These are phyloP conservation scores for Phenganax stokvisi DNA, from an alignment of 92 coral and sea anemone species.

Conservation along the genomic window DNA sequence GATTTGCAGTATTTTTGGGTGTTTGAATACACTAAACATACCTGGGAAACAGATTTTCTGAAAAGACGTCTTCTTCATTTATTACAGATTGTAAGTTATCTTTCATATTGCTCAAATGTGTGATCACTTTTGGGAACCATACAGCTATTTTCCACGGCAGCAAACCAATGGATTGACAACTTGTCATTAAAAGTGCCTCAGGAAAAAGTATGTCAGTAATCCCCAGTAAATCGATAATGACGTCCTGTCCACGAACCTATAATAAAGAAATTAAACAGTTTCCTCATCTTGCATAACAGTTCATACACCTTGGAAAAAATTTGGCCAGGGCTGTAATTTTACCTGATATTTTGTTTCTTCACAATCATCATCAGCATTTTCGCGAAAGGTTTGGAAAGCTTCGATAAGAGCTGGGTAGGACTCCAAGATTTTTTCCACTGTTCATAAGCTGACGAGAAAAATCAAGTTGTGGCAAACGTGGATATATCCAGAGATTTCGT, in stretches of 20 bases:
- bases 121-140: constrained; percentile 27
- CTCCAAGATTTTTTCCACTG: constrained; percentile 25
- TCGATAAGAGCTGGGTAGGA: constrained; percentile 4
- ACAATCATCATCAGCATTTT: constrained; percentile 19
- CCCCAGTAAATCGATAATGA: constrained; percentile 14
- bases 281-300: too few relatives aligned
- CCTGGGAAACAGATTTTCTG: constrained; percentile 26
- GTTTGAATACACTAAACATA: background rate
- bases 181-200: constrained; percentile 12
- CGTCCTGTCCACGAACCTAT: background rate
- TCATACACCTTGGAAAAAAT: too few relatives aligned
- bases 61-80: constrained; percentile 14
- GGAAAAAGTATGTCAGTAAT: constrained; percentile 30
- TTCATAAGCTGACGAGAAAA: constrained; percentile 13
- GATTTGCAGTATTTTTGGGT: too few relatives aligned
- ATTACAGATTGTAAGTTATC: constrained; percentile 12
- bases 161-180: constrained; percentile 20
- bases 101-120: constrained; percentile 3
- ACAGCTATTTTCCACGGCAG: constrained; percentile 14
- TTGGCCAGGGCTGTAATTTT: background rate
- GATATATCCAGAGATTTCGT: background rate
- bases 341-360: constrained; percentile 29
- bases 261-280: too few relatives aligned
- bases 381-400: constrained; percentile 20
- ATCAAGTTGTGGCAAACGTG: constrained; percentile 23